Conservation (phyloP, 2,888 invertebrate genomes). For the Eupithecia subfuscata region DNA sequence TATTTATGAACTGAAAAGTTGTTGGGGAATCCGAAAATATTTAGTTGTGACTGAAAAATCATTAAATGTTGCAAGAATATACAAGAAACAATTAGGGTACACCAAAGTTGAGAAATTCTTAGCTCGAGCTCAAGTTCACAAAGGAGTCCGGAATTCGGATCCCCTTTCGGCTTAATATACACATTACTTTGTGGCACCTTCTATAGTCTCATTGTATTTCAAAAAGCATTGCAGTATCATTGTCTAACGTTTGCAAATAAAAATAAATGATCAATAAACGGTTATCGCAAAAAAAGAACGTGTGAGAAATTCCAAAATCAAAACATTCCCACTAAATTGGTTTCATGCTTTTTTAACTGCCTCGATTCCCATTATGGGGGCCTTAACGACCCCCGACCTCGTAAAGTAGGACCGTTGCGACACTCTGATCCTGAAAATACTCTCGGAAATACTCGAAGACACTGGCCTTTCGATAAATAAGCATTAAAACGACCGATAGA, state of each 20-base stretch:
- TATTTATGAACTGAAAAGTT: too few species aligned
- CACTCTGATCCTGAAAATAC: slow-evolving; percentile 75
- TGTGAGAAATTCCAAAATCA: slow-evolving; percentile 39
- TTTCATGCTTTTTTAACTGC: slow-evolving; percentile 40
- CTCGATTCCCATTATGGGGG: slow-evolving; percentile 42
- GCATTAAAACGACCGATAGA: slow-evolving; percentile 69
- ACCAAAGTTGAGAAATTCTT: neutral
- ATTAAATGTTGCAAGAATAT: neutral
- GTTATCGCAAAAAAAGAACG: slow-evolving; percentile 32
- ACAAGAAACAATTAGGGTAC: neutral
- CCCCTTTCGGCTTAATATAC: neutral
- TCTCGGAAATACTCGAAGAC: slow-evolving; percentile 58
- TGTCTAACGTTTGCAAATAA: slow-evolving; percentile 21
- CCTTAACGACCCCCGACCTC: slow-evolving; percentile 39
- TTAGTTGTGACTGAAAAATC: neutral
- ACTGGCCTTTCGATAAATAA: slow-evolving; percentile 79
- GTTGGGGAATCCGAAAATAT: neutral
- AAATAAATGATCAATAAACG: slow-evolving; percentile 33
- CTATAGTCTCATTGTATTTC: neutral
- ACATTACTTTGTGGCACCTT: neutral
- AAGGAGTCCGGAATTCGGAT: neutral
- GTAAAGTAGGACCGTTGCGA: slow-evolving; percentile 71
- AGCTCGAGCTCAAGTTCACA: neutral
- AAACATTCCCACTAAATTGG: slow-evolving; percentile 34
- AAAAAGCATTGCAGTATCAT: neutral